Evolutionary conservation across 1,140 invertebrate genomes (phyloP), one percentile per base, ranked within the genome.

Genomic region (Hermatobates lingyangjiaoensis): DNA sequence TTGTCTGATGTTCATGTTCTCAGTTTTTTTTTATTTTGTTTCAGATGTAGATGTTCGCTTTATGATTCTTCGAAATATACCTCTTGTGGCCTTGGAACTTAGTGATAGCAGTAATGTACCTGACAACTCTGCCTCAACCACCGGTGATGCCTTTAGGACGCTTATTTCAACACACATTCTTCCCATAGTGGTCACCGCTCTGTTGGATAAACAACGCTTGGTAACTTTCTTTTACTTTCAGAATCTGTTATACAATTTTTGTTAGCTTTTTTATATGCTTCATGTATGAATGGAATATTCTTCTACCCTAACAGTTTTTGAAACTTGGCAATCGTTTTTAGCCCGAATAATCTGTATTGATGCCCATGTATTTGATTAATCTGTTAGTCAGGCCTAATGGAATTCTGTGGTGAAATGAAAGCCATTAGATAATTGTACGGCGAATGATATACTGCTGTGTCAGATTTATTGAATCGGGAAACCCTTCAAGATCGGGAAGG

Each of bases 31-130:
- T 24, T 24, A 18, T 45, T 51, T 46, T 45, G 10, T 64, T 69
- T 42, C 64, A 80, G 78, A 79, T 58, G 66, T 68, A 3, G 62
- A 65, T 15, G 71, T 80, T 4, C 65, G 75, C 28, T 69, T 71
- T 18, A 76, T 79, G 56, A 57, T 81, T 57, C 71, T 80, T 60
- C 75, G 79, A 55, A 76, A 79, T 55, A 62, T 81, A 25, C 75
- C 77, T 1, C 70, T 77, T 53, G 68, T 81, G 48, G 76, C 74
- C n/a, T 65, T 73, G 49, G 70, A 75, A 54, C 38, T 54, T 15
- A 28, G 39, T 77, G 74, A 58, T 68, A 74, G 53, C 71, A 77
- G 54, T 63, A 68, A 23, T n/a, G n/a, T n/a, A n/a, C 39, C 39
- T 42, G 21, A 42, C 18, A 42, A 42, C 5, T 42, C 39, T 18